Conservation (phyloP, 2,113 vertebrate species). For the Corythaixoides concolor region DNA sequence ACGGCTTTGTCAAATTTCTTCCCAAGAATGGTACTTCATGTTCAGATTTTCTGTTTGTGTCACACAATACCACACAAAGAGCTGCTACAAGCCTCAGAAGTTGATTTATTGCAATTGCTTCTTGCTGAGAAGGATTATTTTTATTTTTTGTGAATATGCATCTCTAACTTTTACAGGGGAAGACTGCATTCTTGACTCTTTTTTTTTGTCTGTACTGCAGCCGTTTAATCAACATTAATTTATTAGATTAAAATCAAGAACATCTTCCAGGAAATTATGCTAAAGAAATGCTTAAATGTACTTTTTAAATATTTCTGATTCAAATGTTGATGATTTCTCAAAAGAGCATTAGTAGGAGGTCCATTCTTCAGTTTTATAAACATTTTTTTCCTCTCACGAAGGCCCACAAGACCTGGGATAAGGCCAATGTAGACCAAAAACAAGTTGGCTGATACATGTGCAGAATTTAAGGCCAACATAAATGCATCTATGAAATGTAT, state of each 20-base stretch:
- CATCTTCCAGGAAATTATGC: background rate
- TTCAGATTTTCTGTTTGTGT: conserved; percentile 54
- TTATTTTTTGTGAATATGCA: background rate
- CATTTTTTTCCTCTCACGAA: conserved; percentile 2
- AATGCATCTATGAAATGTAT: background rate
- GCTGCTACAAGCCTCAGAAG: background rate
- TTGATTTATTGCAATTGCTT: conserved; percentile 31
- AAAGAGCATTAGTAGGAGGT: conserved; percentile 21
- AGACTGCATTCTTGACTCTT: background rate
- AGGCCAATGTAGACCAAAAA: conserved; percentile 38
- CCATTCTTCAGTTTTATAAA: conserved; percentile 40
- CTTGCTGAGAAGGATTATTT: conserved; percentile 33
- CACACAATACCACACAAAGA: background rate
- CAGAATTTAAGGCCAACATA: conserved; percentile 24
- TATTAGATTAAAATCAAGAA: background rate
- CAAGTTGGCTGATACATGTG: background rate
- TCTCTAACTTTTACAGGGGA: background rate
- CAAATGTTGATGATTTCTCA: background rate
- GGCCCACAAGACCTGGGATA: conserved; percentile 15
- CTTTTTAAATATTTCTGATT: background rate
- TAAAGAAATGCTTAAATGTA: background rate
- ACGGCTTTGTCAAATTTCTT: conserved; percentile 11
- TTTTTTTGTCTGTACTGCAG: background rate
- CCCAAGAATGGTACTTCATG: background rate
- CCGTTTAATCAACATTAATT: background rate